These are phyloP conservation scores for Leucosticte australis DNA, from an alignment of 2,113 vertebrate species.

Conservation along the genomic window DNA sequence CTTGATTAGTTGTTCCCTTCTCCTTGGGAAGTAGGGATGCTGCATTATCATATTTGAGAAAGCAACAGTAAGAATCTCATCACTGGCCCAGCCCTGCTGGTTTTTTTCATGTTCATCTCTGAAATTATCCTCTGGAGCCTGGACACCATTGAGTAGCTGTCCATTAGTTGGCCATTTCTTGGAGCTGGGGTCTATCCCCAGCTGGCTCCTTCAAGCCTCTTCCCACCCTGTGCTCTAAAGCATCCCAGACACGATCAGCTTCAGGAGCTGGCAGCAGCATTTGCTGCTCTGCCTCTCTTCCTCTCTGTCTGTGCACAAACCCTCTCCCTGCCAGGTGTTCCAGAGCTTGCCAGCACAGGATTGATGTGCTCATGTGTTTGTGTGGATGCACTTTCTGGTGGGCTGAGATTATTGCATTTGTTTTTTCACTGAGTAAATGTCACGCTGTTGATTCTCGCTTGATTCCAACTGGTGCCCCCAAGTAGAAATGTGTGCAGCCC, in stretches of 20 bases:
- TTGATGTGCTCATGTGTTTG: background rate
- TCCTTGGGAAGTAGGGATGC: background rate
- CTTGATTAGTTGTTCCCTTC: background rate
- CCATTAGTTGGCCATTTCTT: background rate
- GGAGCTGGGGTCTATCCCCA: background rate
- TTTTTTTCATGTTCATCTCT: background rate
- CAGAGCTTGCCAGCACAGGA: background rate
- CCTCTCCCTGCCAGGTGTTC: background rate
- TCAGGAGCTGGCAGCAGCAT: background rate
- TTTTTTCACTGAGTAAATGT: background rate
- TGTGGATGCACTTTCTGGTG: background rate
- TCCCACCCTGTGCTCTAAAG: background rate
- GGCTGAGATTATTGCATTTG: background rate
- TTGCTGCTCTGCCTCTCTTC: background rate
- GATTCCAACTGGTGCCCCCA: background rate
- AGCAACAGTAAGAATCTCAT: background rate
- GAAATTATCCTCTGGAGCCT: background rate
- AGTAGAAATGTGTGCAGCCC: background rate
- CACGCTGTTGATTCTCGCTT: background rate
- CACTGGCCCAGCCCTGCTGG: background rate
- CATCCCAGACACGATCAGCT: background rate
- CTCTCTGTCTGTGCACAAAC: background rate
- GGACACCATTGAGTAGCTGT: background rate
- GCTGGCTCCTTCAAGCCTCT: background rate
- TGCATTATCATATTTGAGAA: background rate